A percentile compares a stretch with the other conserved stretches of the same genome.
phyloP scores from a whole-genome alignment of 2,113 vertebrate genomes.

The Lagopus muta region DNA sequence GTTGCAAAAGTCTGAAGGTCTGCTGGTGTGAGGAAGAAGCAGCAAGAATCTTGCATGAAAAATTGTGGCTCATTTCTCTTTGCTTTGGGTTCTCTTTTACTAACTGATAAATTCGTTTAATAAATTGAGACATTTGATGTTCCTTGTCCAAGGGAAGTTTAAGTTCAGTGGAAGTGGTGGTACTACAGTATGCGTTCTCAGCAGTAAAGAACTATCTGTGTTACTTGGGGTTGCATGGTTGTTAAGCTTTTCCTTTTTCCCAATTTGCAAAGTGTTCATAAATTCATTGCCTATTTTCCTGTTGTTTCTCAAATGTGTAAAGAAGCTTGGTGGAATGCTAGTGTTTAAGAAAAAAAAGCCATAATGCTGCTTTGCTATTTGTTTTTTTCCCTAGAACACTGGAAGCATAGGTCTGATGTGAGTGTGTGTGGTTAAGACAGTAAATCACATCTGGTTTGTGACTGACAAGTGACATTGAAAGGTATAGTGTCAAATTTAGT shows the following conservation, averaged over 20 bases:
- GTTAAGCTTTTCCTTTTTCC: not conserved
- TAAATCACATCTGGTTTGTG: not conserved
- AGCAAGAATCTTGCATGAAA: not conserved
- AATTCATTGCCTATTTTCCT: not conserved
- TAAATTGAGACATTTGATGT: not conserved
- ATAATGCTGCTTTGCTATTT: not conserved
- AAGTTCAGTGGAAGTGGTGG: not conserved
- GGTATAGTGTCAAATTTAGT: not conserved
- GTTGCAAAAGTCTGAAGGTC: not conserved
- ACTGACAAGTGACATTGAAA: not conserved
- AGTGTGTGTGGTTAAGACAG: not conserved
- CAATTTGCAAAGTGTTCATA: not conserved
- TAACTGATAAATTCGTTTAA: not conserved
- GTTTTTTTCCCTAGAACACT: not conserved
- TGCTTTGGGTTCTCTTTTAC: not conserved
- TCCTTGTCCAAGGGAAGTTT: not conserved
- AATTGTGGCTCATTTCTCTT: rapidly evolving
- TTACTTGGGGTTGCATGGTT: not conserved
- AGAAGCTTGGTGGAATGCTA: not conserved
- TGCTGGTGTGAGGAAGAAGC: not conserved
- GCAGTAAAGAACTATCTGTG: not conserved
- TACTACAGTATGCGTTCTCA: not conserved
- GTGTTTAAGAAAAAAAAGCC: not conserved
- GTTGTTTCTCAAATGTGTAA: not conserved
- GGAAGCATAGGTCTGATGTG: not conserved